Evolutionary conservation across 2,888 invertebrate genomes (phyloP), one percentile per base, ranked within the genome.

Genomic region (Hypercompe scribonia): DNA sequence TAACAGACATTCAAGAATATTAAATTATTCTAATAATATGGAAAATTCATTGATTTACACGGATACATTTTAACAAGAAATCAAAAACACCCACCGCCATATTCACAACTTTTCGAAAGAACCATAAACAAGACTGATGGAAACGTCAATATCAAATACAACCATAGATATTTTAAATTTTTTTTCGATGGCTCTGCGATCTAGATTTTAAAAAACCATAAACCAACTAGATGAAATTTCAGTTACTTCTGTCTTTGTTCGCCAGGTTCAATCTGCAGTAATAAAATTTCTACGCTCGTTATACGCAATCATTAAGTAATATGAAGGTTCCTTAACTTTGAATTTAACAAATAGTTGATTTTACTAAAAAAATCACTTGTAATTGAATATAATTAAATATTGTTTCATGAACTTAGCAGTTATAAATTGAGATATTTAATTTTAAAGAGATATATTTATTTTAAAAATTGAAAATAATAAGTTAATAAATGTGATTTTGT

Each of bases 61-160:
- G 81, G 95, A 94, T 95, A 88, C 81, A 81, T 80, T 86, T 81
- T 71, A 74, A 86, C 78, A 39, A 63, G 81, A 80, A 85, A 81
- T 74, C 76, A 86, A 91, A 90, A 91, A 92, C 92, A 95, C 95
- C 92, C 92, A 95, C 95, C 95, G 94, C 95, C 95, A 95, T 95
- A 94, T 89, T 90, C 85, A 92, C 91, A 90, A 92, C 88, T 92
- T 93, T 88, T 88, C 86, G 88, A 95, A 94, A 87, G 85, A 82
- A 87, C 85, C 88, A 91, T 79, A 87, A 78, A 86, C 80, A 81
- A 77, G 61, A 3, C 33, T 46, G 71, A 50, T 39, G 54, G 28
- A 75, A 81, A 84, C 72, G 84, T 82, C 82, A 82, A 77, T 79
- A 79, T 78, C 79, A 85, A 77, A 74, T 36, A 36, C 54, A 46